A percentile compares a stretch with the other conserved stretches of the same genome.
These are phyloP conservation scores for Aphidius colemani DNA, from an alignment of 2,888 invertebrate species.

Conservation along the genomic window DNA sequence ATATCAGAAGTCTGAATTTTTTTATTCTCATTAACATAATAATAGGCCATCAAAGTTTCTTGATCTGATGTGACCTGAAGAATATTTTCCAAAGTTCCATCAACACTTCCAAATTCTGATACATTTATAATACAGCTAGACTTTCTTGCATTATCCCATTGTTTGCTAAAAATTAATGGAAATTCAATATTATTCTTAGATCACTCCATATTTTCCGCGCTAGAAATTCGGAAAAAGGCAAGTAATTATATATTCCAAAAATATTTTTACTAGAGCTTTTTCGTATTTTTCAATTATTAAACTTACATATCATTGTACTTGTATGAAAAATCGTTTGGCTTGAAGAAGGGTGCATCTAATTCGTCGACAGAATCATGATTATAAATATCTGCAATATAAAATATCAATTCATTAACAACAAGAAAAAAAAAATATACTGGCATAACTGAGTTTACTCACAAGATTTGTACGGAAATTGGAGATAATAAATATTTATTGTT, in stretches of 20 bases:
- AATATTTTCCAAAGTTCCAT: slow-evolving; percentile 65
- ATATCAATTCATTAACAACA: too few relatives aligned
- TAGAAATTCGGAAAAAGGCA: too few relatives aligned
- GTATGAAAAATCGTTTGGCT: slow-evolving; percentile 67
- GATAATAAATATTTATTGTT: slow-evolving; percentile 59
- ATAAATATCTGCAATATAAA: too few relatives aligned
- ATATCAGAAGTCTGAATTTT: slow-evolving; percentile 89
- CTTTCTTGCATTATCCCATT: slow-evolving; percentile 22
- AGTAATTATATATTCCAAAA: too few relatives aligned
- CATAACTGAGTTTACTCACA: slow-evolving; percentile 60
- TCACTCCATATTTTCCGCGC: not conserved
- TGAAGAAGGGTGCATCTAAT: slow-evolving; percentile 48
- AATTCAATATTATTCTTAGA: too few relatives aligned
- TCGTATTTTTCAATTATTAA: not conserved
- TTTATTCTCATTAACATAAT: slow-evolving; percentile 87
- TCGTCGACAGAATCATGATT: slow-evolving; percentile 47
- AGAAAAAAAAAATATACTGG: too few relatives aligned
- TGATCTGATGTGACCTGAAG: slow-evolving; percentile 80
- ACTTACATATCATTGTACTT: slow-evolving; percentile 65
- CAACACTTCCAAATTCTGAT: slow-evolving; percentile 47
- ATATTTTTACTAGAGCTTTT: too few relatives aligned
- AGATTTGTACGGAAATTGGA: slow-evolving; percentile 49
- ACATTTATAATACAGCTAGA: slow-evolving; percentile 53
- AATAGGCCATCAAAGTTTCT: slow-evolving; percentile 88
- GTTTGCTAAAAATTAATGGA: too few relatives aligned